Percentiles rank a stretch among this genome's conserved stretches.
Conservation (phyloP, 2,113 vertebrate species). For the Chitala chitala region DNA sequence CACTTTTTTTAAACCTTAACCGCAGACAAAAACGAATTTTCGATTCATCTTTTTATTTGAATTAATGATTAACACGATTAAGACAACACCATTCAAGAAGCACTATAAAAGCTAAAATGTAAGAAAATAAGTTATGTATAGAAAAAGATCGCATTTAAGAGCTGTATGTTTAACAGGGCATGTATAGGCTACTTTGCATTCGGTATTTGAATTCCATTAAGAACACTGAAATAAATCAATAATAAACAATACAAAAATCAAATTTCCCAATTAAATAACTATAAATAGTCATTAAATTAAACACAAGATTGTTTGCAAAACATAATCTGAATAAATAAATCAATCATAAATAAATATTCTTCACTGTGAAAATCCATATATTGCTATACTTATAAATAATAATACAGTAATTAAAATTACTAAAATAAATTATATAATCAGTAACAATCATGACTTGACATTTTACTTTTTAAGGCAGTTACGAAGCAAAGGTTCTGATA, state of each 20-base stretch:
- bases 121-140: slow-evolving; percentile 78
- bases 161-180: slow-evolving; percentile 58
- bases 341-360: slow-evolving; percentile 75
- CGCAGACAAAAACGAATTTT: neutral
- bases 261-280: slow-evolving; percentile 68
- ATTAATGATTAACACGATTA: slow-evolving; percentile 90
- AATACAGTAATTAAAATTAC: slow-evolving; percentile 51
- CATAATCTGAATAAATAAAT: slow-evolving; percentile 90
- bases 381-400: slow-evolving; percentile 60
- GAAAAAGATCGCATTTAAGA: slow-evolving; percentile 90
- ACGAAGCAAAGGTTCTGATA: slow-evolving; percentile 69
- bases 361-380: slow-evolving; percentile 65
- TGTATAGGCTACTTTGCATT: slow-evolving; percentile 49
- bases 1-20: neutral
- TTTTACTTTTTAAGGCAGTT: slow-evolving; percentile 77
- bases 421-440: slow-evolving; percentile 51
- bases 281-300: slow-evolving; percentile 47
- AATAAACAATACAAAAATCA: slow-evolving; percentile 37
- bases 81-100: slow-evolving; percentile 81
- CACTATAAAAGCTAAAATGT: slow-evolving; percentile 81
- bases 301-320: slow-evolving; percentile 69
- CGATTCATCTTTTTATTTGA: slow-evolving; percentile 75
- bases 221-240: slow-evolving; percentile 20
- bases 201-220: slow-evolving; percentile 41
- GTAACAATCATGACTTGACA: slow-evolving; percentile 39